A percentile compares a stretch with the other conserved stretches of the same genome.
Evolutionary conservation across 92 coral and sea anemone species (phyloP).

Genomic region (Porites rus): DNA sequence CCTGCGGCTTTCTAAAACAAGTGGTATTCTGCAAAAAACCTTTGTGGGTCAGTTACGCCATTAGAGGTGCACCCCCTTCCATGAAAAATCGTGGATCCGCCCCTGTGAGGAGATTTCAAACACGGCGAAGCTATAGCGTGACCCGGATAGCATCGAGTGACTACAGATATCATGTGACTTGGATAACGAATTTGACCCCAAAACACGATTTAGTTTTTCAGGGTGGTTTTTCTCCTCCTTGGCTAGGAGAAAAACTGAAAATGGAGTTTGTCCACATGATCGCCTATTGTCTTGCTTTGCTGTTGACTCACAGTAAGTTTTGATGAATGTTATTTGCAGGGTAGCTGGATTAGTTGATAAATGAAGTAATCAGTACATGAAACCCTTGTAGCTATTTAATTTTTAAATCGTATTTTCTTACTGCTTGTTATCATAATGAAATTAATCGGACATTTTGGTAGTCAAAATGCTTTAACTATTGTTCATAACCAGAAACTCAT

Average conservation of each 20-base stretch:
- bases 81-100: no score
- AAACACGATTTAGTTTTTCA: background rate
- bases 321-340: background rate
- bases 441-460: background rate
- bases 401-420: no score
- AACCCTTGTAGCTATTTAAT: no score
- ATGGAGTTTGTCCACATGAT: background rate
- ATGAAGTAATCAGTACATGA: background rate
- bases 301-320: constrained; percentile 26
- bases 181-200: background rate
- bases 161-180: background rate
- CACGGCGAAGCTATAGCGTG: background rate
- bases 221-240: no score
- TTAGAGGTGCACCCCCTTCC: no score
- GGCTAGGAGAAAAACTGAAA: background rate
- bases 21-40: no score
- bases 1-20: no score
- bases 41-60: no score
- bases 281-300: constrained; percentile 6
- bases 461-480: no score
- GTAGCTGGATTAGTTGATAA: background rate
- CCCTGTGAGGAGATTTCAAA: no score
- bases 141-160: background rate
- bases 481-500: background rate
- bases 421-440: no score